A percentile compares a stretch with the other conserved stretches of the same genome.
Conservation (phyloP, 2,888 invertebrate species). For the Perizoma flavofasciatum region DNA sequence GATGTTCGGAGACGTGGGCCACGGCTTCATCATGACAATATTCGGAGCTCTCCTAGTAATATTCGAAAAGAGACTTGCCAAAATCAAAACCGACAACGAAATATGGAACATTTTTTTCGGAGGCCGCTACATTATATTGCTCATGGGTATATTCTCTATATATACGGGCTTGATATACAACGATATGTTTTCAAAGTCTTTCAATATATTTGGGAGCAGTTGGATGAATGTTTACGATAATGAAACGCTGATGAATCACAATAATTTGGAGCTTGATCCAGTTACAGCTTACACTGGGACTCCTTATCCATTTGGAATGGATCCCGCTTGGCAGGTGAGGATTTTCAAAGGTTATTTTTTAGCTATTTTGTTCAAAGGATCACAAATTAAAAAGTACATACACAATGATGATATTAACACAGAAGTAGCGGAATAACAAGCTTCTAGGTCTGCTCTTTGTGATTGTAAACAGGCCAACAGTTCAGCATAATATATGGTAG, state of each 20-base stretch:
- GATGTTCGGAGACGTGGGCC: slow-evolving; percentile 91
- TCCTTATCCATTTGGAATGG: slow-evolving; percentile 88
- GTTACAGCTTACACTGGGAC: slow-evolving; percentile 62
- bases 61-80: slow-evolving; percentile 83
- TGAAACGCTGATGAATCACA: slow-evolving; percentile 53
- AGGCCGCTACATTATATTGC: slow-evolving; percentile 88
- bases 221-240: slow-evolving; percentile 80
- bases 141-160: slow-evolving; percentile 90
- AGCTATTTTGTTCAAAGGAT: no score
- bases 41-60: slow-evolving; percentile 86
- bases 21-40: slow-evolving; percentile 87
- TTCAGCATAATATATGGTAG: no score
- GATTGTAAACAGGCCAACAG: no score
- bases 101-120: slow-evolving; percentile 89
- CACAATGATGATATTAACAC: no score
- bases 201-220: slow-evolving; percentile 87
- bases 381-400: no score
- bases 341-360: background rate
- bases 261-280: slow-evolving; percentile 74
- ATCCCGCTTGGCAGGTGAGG: slow-evolving; percentile 88
- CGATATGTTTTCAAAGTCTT: slow-evolving; percentile 88
- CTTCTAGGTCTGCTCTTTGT: no score
- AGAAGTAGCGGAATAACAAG: no score
- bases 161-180: slow-evolving; percentile 91
- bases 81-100: slow-evolving; percentile 82